Percentiles rank a stretch among this genome's conserved stretches.
Conservation (phyloP, 2,888 invertebrate species). For the Syritta pipiens region DNA sequence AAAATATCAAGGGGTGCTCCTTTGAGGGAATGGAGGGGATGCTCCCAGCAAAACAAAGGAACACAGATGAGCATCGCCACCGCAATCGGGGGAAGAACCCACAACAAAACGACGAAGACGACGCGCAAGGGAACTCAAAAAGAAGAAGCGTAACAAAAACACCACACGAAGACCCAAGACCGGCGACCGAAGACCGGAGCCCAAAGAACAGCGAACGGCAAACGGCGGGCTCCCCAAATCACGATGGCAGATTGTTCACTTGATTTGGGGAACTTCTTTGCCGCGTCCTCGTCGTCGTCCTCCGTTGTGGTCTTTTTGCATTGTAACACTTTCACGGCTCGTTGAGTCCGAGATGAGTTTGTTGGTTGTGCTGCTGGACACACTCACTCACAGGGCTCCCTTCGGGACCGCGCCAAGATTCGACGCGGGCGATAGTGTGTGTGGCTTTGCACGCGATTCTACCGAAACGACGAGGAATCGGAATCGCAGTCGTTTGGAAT, state of each 20-base stretch:
- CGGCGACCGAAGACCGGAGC: background rate
- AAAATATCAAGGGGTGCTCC: conserved; percentile 57
- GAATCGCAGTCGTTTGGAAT: conserved; percentile 47
- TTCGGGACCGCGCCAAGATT: conserved; percentile 59
- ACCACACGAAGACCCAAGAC: conserved; percentile 48
- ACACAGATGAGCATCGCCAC: conserved; percentile 56
- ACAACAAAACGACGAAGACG: background rate
- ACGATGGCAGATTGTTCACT: conserved; percentile 69
- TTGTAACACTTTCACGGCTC: conserved; percentile 80
- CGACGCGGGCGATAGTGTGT: conserved; percentile 42
- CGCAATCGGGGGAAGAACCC: conserved; percentile 11
- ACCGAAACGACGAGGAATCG: conserved; percentile 53
- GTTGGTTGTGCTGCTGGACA: conserved; percentile 51
- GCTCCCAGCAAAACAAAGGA: conserved; percentile 50
- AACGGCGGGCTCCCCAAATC: conserved; percentile 54
- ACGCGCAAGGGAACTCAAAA: conserved; percentile 1
- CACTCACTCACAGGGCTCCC: conserved; percentile 32
- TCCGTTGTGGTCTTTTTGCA: conserved; percentile 71
- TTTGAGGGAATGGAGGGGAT: background rate
- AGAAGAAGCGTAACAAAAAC: conserved; percentile 46
- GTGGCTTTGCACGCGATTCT: conserved; percentile 66
- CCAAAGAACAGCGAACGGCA: conserved; percentile 20
- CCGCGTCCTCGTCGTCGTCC: background rate
- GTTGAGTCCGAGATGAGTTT: conserved; percentile 73
- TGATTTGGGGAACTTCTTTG: conserved; percentile 59